Conservation (phyloP, 2,797 vertebrate species). For the Tapera naevia region DNA sequence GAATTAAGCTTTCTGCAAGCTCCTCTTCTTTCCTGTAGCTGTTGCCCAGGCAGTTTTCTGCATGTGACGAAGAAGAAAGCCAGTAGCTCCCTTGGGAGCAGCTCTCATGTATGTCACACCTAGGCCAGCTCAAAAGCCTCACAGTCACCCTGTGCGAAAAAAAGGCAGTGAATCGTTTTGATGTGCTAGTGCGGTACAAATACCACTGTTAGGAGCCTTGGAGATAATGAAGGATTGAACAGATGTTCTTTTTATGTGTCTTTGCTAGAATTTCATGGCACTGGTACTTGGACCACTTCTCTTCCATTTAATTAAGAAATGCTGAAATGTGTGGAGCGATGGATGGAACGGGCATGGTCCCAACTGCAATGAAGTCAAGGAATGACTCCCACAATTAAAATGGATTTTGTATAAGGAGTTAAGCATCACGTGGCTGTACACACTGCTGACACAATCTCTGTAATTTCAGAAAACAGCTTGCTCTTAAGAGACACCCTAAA, state of each 20-base stretch:
- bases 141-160: background rate
- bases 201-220: background rate
- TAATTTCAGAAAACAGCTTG: slow-evolving; percentile 11
- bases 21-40: background rate
- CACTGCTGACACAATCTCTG: background rate
- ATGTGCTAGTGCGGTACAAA: background rate
- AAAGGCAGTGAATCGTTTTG: background rate
- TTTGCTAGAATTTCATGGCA: background rate
- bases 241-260: background rate
- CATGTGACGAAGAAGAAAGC: background rate
- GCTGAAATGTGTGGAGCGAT: background rate
- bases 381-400: background rate
- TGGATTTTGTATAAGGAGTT: background rate
- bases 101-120: background rate
- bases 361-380: fast-evolving
- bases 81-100: background rate
- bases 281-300: background rate
- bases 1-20: background rate
- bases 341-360: background rate
- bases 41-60: background rate
- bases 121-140: background rate
- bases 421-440: background rate
- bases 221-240: background rate
- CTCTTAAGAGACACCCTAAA: slow-evolving; percentile 13
- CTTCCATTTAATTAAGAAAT: background rate